Evolutionary conservation across 1,140 invertebrate genomes (phyloP), one percentile per base, ranked within the genome.

Genomic region (Drosophila lini): DNA sequence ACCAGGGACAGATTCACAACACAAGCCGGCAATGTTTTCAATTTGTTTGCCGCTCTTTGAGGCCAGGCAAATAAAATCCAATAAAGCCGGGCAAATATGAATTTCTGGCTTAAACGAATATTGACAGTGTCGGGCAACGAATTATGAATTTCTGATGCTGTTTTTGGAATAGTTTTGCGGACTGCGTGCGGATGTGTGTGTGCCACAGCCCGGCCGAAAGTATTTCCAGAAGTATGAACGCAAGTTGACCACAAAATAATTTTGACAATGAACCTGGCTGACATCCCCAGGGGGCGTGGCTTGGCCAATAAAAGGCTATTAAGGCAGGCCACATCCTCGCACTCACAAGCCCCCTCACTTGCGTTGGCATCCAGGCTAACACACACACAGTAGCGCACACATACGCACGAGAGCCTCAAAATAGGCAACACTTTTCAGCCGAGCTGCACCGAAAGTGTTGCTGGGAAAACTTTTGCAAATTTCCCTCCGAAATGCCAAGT

Each of bases 211-310:
- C 6, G 13, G 34, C 5, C 41, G 28, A 78, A 79, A 79, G 48
- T 79, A 80, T 79, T 61, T 45, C 73, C 83, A 88, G 69, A 89
- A 84, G 50, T 80, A 84, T 89, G 84, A 84, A 90, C 74, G 62
- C 85, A 90, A 81, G 78, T 82, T 91, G 84, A 91, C 89, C 89
- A 71, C 89, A 77, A 82, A 89, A 91, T 85, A 85, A 91, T 85
- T 89, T 75, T 78, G 83, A 71, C 78, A 91, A 91, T 91, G 88
- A 91, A 91, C 80, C 88, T 76, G 57, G 55, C 60, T 44, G 74
- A 58, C 64, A 69, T 52, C 64, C 25, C 50, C 22, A 19, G 50
- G 41, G 44, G 64, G 45, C 65, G 48, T 58, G 60, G 42, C 52
- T 65, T 45, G 67, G 55, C 78, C 81, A 84, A 77, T 85, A 81